Conservation (phyloP, 2,113 vertebrate genomes). For the Mola mola region DNA sequence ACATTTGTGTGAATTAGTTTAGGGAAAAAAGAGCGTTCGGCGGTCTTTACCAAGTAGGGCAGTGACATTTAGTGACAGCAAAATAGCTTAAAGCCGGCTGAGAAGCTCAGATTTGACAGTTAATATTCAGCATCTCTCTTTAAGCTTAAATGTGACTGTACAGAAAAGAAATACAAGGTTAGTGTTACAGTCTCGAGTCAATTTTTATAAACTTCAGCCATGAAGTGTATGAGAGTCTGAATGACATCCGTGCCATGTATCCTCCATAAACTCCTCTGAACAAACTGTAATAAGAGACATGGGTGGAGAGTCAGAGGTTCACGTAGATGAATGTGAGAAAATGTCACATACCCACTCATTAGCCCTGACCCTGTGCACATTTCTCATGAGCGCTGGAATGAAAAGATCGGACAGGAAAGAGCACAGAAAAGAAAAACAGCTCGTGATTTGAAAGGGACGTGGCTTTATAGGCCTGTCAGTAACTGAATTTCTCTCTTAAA, state of each 20-base stretch:
- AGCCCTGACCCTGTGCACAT: slow-evolving; percentile 40
- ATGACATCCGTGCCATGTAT: too few species aligned
- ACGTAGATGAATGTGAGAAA: slow-evolving; percentile 58
- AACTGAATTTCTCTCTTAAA: too few species aligned
- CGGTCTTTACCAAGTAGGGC: slow-evolving; percentile 40
- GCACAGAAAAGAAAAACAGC: neutral
- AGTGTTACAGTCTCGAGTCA: too few species aligned
- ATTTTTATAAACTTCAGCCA: too few species aligned
- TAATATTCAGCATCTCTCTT: too few species aligned
- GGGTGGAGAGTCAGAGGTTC: slow-evolving; percentile 44
- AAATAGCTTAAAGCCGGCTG: neutral
- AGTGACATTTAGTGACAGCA: neutral
- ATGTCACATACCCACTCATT: slow-evolving; percentile 60
- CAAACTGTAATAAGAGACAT: too few species aligned
- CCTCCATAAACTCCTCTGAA: too few species aligned
- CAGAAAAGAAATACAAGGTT: too few species aligned
- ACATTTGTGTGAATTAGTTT: slow-evolving; percentile 23
- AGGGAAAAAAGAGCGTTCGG: slow-evolving; percentile 16
- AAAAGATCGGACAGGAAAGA: neutral
- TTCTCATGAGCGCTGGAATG: too few species aligned
- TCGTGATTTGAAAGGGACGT: neutral
- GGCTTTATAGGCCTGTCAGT: too few species aligned
- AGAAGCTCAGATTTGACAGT: neutral
- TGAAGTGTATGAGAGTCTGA: too few species aligned
- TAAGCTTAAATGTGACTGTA: too few species aligned